These are phyloP conservation scores for Catalaphyllia jardinei DNA, from an alignment of 64 coral and sea anemone genomes.

Conservation along the genomic window DNA sequence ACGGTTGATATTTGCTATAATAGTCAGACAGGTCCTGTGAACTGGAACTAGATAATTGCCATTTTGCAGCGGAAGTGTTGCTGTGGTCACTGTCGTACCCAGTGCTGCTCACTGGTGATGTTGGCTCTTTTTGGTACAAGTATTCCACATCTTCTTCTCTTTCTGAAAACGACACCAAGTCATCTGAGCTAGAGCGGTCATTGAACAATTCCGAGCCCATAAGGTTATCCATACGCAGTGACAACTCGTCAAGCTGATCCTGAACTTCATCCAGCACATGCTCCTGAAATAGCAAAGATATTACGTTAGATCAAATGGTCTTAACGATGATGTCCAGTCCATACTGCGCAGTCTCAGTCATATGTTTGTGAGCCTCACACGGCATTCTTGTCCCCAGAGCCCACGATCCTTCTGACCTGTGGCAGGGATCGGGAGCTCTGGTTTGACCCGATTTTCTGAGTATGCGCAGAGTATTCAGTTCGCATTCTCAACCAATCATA, in stretches of 20 bases:
- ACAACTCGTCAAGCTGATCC: slow-evolving; percentile 49
- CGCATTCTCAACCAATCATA: no score
- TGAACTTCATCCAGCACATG: slow-evolving; percentile 61
- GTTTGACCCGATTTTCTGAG: no score
- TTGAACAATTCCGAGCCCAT: slow-evolving; percentile 2
- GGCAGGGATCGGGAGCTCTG: no score
- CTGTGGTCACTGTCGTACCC: slow-evolving; percentile 71
- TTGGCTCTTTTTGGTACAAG: slow-evolving; percentile 27
- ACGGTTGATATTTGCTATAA: background rate
- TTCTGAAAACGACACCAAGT: background rate
- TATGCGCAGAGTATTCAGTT: no score
- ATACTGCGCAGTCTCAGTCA: no score
- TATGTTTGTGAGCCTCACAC: no score
- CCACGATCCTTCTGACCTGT: no score
- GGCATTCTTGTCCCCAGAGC: no score
- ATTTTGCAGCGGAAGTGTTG: background rate
- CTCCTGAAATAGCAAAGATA: slow-evolving; percentile 26
- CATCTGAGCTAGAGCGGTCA: background rate
- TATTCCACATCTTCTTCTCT: slow-evolving; percentile 49
- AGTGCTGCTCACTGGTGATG: background rate
- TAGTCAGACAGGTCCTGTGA: slow-evolving; percentile 5
- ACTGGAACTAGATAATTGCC: slow-evolving; percentile 1
- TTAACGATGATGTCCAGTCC: no score
- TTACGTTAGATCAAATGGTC: background rate
- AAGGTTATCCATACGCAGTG: slow-evolving; percentile 27